Conservation (phyloP, 2,113 vertebrate genomes). For the Petrocephalus microphthalmus region DNA sequence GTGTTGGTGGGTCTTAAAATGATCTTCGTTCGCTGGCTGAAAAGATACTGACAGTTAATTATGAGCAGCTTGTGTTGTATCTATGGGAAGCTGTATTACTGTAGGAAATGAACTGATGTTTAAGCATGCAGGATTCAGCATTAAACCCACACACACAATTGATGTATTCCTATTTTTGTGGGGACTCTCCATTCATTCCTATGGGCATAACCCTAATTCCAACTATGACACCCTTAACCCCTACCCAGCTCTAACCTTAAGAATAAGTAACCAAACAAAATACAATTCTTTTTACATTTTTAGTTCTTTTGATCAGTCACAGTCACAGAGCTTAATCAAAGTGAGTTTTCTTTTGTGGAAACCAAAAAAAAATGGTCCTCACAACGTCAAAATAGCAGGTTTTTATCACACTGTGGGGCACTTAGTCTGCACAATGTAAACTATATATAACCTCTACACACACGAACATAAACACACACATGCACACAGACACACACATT, state of each 20-base stretch:
- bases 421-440: neutral
- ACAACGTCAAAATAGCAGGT: neutral
- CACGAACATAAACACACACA: no score
- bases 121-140: neutral
- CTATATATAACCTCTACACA: neutral
- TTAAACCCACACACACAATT: neutral
- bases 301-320: neutral
- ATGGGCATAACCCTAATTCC: neutral
- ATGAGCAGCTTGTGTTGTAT: neutral
- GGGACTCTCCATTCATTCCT: neutral
- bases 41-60: slow-evolving; percentile 16
- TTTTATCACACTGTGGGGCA: neutral
- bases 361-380: neutral
- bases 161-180: neutral
- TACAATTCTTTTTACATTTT: neutral
- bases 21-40: neutral
- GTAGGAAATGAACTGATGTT: neutral
- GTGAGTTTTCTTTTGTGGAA: neutral
- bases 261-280: neutral
- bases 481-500: neutral
- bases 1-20: no score
- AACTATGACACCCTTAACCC: neutral
- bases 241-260: neutral
- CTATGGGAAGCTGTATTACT: neutral
- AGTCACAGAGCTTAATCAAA: neutral